Evolutionary conservation across 53 echinoderm and acorn worm species (phyloP), one percentile per base, ranked within the genome.

Genomic region (Apostichopus leukothele): DNA sequence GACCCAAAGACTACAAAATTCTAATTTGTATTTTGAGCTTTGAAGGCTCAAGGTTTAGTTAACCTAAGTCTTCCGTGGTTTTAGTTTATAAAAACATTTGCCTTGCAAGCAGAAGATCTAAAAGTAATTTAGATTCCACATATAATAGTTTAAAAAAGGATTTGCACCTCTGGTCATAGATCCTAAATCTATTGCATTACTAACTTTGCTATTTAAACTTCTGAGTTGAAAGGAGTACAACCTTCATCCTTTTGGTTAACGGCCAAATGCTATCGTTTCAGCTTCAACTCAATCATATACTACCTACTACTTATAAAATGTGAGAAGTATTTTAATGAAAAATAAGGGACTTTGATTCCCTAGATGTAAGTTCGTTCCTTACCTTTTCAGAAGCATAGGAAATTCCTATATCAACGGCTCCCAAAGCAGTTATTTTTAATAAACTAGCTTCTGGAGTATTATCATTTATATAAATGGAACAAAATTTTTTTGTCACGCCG

Each of bases 31-130:
- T 86, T 92, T 51, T 89, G 85, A 92, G 79, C 92, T 92, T 91
- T 92, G 92, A 93, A 93, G 93, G 93, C 89, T 93, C 14, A 88
- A 87, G 90, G 93, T 93, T 93, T 92, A 14, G 19, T 93, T 93
- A 93, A 90, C 93, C 90, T 93, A 93, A 93, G 83, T 87, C 90
- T 67, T 91, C 53, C 25, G 88, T 81, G 91, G 81, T 75, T 84
- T 26, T 90, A 90, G 84, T 90, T 90, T 91, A 89, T 88, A 22
- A 93, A 91, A 91, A 91, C 80, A 54, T 67, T 90, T 86, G 86
- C 83, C 86, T 93, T 93, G 91, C 91, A 89, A 89, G 83, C 79
- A 89, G 60, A 74, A 52, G 90, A 76, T 75, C 39, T 83, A 78
- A 75, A 79, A 89, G 71, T 87, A 19, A 89, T 79, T 79, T 86